Base-by-base conservation (phyloP, 2,113 vertebrate species). In the Micronycteris hirsuta region DNA sequence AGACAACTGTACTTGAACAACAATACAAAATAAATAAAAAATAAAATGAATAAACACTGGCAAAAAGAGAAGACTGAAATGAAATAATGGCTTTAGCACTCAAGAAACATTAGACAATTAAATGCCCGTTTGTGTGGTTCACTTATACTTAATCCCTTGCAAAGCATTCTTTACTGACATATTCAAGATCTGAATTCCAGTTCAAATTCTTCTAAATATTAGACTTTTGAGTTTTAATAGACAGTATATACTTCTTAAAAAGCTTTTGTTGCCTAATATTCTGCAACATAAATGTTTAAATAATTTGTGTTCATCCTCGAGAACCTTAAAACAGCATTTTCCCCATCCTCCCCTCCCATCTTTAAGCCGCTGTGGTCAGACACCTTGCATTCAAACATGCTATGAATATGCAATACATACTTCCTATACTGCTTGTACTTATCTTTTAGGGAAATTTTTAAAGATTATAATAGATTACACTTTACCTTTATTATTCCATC, bases 291-390 rank as follows among this genome's bases (percentile, higher is more conserved):
- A 3, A 78, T 80, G 28, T 71, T 52, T 20, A 22, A 73, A 65
- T 47, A 38, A 8, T 33, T 14, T 26, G 28, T 61, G 10, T 28
- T 67, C 52, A 16, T 14, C 20, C 82, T 1, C n/a, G 78, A 90
- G 7, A 5, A 17, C 22, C 28, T 85, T 70, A 84, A 78, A 36
- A 22, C 26, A 52, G 3, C 28, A 7, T 7, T 52, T 52, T 61
- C 2, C 17, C 5, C 19, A 28, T 26, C 3, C 2, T 65, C 3
- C 3, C 19, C 22, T 41, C 7, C 19, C n/a, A n/a, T n/a, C n/a
- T n/a, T n/a, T 77, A 24, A 43, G 12, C 0, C 4, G 43, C 26
- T 65, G 5, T 28, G 52, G 2, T 52, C 24, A 74, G 4, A 73
- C 2, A 43, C 7, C 38, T 82, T 47, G 26, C 14, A 36, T 74